phyloP scores from a whole-genome alignment of 2,797 vertebrate species.

The Myripristis murdjan region DNA sequence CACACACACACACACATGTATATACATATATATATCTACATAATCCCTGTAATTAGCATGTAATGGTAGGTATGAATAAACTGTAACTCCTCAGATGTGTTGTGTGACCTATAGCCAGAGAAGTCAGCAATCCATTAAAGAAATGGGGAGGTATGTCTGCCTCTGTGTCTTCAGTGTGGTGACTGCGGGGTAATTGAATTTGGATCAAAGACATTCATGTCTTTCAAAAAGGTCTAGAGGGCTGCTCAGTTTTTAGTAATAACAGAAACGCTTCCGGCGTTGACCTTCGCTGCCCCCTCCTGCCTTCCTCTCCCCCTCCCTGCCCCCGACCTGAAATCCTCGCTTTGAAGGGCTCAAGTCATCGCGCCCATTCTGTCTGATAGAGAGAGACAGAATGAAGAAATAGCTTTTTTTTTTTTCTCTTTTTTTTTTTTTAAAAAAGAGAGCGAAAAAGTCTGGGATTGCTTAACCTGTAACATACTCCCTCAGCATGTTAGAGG shows the following conservation, averaged over 20 bases:
- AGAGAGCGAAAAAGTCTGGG: neutral
- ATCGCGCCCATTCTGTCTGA: constrained; percentile 40
- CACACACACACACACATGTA: no score
- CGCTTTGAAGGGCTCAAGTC: constrained; percentile 59
- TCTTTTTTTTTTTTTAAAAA: no score
- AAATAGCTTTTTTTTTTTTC: no score
- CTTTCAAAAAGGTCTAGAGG: constrained; percentile 69
- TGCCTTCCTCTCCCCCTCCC: constrained; percentile 28
- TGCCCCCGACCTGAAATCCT: constrained; percentile 43
- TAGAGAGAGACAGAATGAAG: constrained; percentile 27
- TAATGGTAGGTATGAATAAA: constrained; percentile 12
- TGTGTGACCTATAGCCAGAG: neutral
- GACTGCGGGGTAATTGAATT: constrained; percentile 72
- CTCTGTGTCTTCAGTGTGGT: constrained; percentile 25
- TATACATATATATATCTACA: no score
- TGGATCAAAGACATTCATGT: constrained; percentile 78
- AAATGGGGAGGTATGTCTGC: constrained; percentile 6
- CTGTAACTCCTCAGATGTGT: constrained; percentile 19
- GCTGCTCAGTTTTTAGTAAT: constrained; percentile 79
- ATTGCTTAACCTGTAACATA: constrained; percentile 23
- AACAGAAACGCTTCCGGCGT: constrained; percentile 77
- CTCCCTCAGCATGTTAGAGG: constrained; percentile 17
- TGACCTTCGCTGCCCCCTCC: constrained; percentile 63
- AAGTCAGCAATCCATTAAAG: constrained; percentile 29
- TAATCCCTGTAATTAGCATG: constrained; percentile 8